Base-by-base conservation (phyloP, 2,888 invertebrate species). In the Schizotus pectinicornis region DNA sequence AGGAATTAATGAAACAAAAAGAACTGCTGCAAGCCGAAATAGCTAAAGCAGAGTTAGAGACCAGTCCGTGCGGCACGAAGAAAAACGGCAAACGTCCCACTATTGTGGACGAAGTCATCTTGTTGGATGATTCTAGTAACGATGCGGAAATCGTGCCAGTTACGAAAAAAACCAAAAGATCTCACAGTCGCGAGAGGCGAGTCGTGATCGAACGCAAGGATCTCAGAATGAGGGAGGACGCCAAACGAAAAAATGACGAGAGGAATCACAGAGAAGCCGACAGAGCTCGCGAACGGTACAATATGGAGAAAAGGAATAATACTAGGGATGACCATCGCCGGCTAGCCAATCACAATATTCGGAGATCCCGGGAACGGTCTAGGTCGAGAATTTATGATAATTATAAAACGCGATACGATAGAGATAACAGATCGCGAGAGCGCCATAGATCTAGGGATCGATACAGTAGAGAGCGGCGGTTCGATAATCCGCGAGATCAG, bases 1-100 rank as follows among this genome's bases (percentile, higher is more conserved):
- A 94, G 73, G 94, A 94, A 65, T 80, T 94, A 55, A 94, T 94
- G 93, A 89, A 88, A 71, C 94, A 94, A 76, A 94, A 94, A 80
- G 93, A 92, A 71, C 70, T 88, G 38, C 80, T 94, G 39, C 93
- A 94, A 80, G 92, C 92, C 35, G 92, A 92, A 59, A 92, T 90
- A 75, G 84, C 85, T 71, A 90, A 89, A 0, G 89, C 89, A 62
- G 84, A 85, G 43, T 85, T 85, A 39, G 86, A 86, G 51, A 69
- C 56, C 30, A 56, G 60, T 53, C 58, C 68, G 12, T 35, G 9
- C n/a, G 14, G 22, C 14, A 31, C 41, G 8, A 68, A 71, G 68
- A 62, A 67, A 52, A 79, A 80, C 72, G 79, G 75, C 68, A 79
- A 64, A 76, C 66, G 80, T 77, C 67, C 70, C 11, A 64, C 65